Base-by-base conservation (phyloP, 2,888 invertebrate genomes). In the Perizoma affinitatum region DNA sequence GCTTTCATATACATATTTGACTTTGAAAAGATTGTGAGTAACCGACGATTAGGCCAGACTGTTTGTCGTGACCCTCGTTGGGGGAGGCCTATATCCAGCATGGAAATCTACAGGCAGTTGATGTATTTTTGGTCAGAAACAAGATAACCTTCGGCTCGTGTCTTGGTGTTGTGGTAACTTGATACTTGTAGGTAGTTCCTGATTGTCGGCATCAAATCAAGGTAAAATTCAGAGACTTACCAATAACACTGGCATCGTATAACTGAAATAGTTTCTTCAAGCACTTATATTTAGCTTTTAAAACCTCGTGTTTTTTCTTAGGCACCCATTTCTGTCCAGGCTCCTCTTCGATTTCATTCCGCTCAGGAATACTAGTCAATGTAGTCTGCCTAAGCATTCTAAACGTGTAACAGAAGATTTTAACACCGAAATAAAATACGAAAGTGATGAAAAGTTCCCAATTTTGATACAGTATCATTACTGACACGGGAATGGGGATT, bases 201-300 rank as follows among this genome's bases (percentile, higher is more conserved):
- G n/a, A n/a, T n/a, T n/a, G n/a, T n/a, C n/a, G n/a, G n/a, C n/a
- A n/a, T n/a, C n/a, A n/a, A n/a, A n/a, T n/a, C n/a, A n/a, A n/a
- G n/a, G n/a, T 8, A n/a, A 22, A 11, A 38, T 53, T 7, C 8
- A 47, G 0, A 9, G 6, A 52, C 58, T 65, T 43, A 68, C 82
- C 83, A 0, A 90, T 87, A 0, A 90, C 83, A 53, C 86, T 89
- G 0, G 90, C 90, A 47, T 91, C 91, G 58, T 90, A 90, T 4
- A 91, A 84, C 69, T 91, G 90, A 49, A 91, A 91, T 0, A 91
- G 72, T 63, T 91, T 90, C 68, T 91, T 91, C 56, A 91, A 66
- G 61, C 90, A 91, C 71, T 90, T 91, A 56, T 91, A 91, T 64
- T 91, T 91, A 0, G 89, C 90, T 72, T 91, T 91, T 0, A 91